phyloP scores from a whole-genome alignment of 2,888 invertebrate genomes.

The Ferrisia virgata region DNA sequence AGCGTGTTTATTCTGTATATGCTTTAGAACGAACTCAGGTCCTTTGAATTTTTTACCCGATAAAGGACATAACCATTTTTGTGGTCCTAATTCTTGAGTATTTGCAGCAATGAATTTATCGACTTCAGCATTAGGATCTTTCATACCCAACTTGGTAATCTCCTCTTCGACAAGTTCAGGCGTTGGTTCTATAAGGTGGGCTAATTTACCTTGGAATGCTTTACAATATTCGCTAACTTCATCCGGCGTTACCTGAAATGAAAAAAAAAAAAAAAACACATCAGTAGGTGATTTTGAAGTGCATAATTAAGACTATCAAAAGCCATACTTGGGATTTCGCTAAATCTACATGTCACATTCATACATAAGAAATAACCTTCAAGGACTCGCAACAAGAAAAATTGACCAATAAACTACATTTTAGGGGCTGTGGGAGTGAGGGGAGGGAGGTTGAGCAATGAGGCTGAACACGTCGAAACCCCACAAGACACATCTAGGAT shows the following conservation, averaged over 20 bases:
- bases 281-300: too few relatives aligned
- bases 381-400: too few relatives aligned
- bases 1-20: slow-evolving; percentile 94
- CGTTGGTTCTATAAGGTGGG: slow-evolving; percentile 78
- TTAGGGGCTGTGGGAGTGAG: too few relatives aligned
- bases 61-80: slow-evolving; percentile 97
- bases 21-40: slow-evolving; percentile 97
- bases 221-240: slow-evolving; percentile 73
- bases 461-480: too few relatives aligned
- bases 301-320: too few relatives aligned
- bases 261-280: neutral
- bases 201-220: slow-evolving; percentile 86
- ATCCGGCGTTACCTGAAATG: slow-evolving; percentile 50
- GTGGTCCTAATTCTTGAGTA: slow-evolving; percentile 93
- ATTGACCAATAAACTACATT: too few relatives aligned
- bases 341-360: too few relatives aligned
- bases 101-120: slow-evolving; percentile 95
- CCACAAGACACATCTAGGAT: too few relatives aligned
- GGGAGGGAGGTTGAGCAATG: too few relatives aligned
- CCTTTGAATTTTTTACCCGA: slow-evolving; percentile 99
- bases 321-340: too few relatives aligned
- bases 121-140: slow-evolving; percentile 72
- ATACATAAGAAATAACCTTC: too few relatives aligned
- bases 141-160: slow-evolving; percentile 77
- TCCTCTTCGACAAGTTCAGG: slow-evolving; percentile 69